Evolutionary conservation across 2,113 vertebrate species (phyloP), one percentile per base, ranked within the genome.

Genomic region (Chunga burmeisteri): DNA sequence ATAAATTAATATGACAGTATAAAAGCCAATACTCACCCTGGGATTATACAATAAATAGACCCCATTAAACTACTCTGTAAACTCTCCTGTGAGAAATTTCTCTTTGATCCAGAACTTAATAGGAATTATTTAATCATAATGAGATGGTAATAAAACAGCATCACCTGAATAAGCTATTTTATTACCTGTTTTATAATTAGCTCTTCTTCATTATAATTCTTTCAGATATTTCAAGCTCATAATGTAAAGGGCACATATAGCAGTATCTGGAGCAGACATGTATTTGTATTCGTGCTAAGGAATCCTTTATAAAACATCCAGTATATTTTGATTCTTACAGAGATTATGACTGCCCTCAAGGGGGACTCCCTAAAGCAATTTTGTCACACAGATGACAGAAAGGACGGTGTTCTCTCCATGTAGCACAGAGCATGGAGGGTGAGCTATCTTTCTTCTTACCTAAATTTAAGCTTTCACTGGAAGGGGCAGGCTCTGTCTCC

Each of bases 121-220:
- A 95, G 95, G 97, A 98, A 98, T 98, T 98, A 97, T 96, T 98
- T 95, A 97, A 98, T 97, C 97, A 96, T 98, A 98, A 98, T 94
- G 96, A 98, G 98, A 94, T 95, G 72, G 88, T 97, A 98, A 97
- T 97, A 97, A 97, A 98, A 97, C 97, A 96, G 98, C 97, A 94
- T 96, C 95, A 97, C 97, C 97, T 98, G 98, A 97, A 97, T 97
- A 98, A 98, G 95, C 96, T 97, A 89, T 90, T 98, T 98, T 97
- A 97, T 97, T 94, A 95, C 96, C 96, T 97, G 82, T 65, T 98
- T 97, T 96, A 97, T 97, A 97, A 97, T 90, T 97, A 97, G 95
- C 74, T 97, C 78, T 81, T 89, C 85, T 96, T 97, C 95, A 96
- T 97, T 97, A 95, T 80, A 88, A 95, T 92, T 94, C 84, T 49